Percentiles rank a stretch among this genome's conserved stretches.
phyloP scores from a whole-genome alignment of 2,797 vertebrate genomes.

The Limosa lapponica region DNA sequence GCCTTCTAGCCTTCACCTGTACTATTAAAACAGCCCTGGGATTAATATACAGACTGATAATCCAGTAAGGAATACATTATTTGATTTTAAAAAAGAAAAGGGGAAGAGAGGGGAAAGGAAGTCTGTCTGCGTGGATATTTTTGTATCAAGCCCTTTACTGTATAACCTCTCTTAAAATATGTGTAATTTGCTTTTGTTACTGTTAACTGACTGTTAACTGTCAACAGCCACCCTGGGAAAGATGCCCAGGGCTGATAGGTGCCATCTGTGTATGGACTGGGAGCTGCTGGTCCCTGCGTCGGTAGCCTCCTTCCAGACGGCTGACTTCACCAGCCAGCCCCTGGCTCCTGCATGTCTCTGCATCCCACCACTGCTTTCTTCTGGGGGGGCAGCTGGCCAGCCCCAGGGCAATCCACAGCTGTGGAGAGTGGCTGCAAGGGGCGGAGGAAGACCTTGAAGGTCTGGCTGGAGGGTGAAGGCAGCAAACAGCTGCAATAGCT shows the following conservation, averaged over 20 bases:
- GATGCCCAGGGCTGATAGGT: background rate
- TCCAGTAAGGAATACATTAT: background rate
- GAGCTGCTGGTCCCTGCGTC: background rate
- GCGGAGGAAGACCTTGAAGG: background rate
- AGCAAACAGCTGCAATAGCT: background rate
- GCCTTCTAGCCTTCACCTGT: background rate
- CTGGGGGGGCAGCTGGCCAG: background rate
- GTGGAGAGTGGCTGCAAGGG: background rate
- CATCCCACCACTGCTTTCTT: background rate
- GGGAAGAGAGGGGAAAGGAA: fast-evolving
- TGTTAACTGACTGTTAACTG: background rate
- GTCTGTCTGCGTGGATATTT: background rate
- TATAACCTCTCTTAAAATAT: background rate
- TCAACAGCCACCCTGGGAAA: background rate
- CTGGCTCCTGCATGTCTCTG: background rate
- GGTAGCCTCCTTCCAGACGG: fast-evolving
- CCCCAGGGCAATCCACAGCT: background rate
- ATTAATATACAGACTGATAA: background rate
- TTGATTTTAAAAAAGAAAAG: background rate
- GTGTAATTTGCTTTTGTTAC: background rate
- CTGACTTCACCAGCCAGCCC: background rate
- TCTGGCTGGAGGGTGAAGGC: background rate
- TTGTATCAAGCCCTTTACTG: background rate
- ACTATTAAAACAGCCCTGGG: background rate
- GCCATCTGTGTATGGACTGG: background rate